These are phyloP conservation scores for Cryptoprocta ferox DNA, from an alignment of 2,797 vertebrate species.

Conservation along the genomic window DNA sequence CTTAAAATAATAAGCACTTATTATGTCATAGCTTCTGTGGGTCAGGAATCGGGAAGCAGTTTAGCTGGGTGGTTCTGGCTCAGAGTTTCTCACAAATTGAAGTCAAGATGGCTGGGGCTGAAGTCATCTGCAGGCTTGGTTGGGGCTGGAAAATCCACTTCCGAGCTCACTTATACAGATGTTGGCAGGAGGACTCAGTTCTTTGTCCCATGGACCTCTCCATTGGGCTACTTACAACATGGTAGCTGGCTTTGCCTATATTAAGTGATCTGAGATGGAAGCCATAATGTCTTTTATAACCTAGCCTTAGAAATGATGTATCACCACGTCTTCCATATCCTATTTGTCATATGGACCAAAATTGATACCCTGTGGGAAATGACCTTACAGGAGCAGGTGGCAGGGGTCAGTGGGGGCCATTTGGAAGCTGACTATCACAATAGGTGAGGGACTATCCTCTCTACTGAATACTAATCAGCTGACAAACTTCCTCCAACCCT, in stretches of 20 bases:
- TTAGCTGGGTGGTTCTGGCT: conserved; percentile 35
- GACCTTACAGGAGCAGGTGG: not conserved
- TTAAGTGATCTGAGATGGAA: not conserved
- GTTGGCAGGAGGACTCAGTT: not conserved
- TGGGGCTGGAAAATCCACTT: not conserved
- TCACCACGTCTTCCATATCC: not conserved
- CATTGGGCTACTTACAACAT: not conserved
- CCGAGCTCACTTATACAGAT: not conserved
- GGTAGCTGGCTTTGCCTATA: not conserved
- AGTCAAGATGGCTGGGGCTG: not conserved
- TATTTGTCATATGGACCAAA: not conserved
- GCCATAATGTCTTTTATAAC: not conserved
- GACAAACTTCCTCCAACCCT: not conserved
- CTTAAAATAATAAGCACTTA: not conserved
- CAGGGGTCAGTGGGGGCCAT: not conserved
- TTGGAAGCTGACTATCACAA: not conserved
- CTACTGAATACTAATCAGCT: not conserved
- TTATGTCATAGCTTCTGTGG: not conserved
- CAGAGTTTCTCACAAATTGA: not conserved
- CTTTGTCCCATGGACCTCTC: not conserved
- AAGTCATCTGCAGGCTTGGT: not conserved
- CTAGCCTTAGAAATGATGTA: not conserved
- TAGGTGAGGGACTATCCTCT: not conserved
- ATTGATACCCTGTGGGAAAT: not conserved
- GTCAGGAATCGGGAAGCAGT: conserved; percentile 31